Conservation (phyloP, 2,113 vertebrate genomes). For the Clinocottus analis region DNA sequence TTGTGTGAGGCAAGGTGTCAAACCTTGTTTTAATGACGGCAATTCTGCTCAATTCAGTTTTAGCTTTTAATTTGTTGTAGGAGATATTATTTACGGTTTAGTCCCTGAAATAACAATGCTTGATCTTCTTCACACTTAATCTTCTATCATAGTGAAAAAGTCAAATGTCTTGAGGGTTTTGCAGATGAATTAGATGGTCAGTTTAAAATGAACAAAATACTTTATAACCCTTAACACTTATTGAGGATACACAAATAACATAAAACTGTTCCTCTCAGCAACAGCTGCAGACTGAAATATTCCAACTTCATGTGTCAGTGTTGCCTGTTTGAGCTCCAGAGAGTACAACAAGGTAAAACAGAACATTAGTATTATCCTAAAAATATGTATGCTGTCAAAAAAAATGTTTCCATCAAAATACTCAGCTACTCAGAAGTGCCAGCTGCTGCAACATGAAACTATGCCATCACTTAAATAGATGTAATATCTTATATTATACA, state of each 20-base stretch:
- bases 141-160: neutral
- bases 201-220: neutral
- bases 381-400: neutral
- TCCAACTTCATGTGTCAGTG: neutral
- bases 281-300: slow-evolving; percentile 35
- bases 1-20: neutral
- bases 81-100: neutral
- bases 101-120: neutral
- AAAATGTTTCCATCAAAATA: too few species aligned
- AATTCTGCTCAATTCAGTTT: neutral
- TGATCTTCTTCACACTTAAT: neutral
- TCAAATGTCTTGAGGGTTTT: neutral
- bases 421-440: neutral
- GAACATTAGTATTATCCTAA: neutral
- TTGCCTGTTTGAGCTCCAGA: slow-evolving; percentile 11
- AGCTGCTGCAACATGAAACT: neutral
- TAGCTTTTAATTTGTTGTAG: neutral
- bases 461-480: neutral
- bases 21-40: neutral
- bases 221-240: neutral
- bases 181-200: neutral
- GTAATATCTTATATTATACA: too few species aligned
- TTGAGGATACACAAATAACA: slow-evolving; percentile 18
- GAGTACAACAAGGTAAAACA: neutral
- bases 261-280: slow-evolving; percentile 1